Conservation (phyloP, 2,113 vertebrate genomes). For the western clawed frog (Xenopus tropicalis) region DNA sequence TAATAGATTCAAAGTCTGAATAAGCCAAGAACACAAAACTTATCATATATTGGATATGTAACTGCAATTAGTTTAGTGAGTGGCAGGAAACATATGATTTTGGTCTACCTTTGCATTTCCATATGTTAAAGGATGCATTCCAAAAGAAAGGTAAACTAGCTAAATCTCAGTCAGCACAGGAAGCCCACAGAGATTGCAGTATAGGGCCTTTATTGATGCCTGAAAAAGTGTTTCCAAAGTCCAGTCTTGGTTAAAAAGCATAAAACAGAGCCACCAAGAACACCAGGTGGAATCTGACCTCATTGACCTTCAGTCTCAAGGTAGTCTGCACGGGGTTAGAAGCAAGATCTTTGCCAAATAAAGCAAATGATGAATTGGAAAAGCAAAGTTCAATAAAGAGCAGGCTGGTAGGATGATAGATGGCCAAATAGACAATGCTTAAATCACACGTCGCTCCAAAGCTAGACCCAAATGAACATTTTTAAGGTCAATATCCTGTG, state of each 20-base stretch:
- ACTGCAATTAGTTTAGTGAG: slow-evolving; percentile 30
- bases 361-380: slow-evolving; percentile 38
- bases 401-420: slow-evolving; percentile 27
- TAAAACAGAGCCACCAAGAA: slow-evolving; percentile 27
- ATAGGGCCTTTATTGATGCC: slow-evolving; percentile 36
- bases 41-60: slow-evolving; percentile 12
- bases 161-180: slow-evolving; percentile 31
- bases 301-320: slow-evolving; percentile 28
- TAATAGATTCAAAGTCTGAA: too few species aligned
- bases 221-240: slow-evolving; percentile 31
- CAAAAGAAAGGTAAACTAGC: slow-evolving; percentile 24
- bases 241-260: slow-evolving; percentile 28
- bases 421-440: slow-evolving; percentile 18
- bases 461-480: too few species aligned
- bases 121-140: slow-evolving; percentile 30
- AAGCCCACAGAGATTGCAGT: slow-evolving; percentile 11
- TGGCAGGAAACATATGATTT: slow-evolving; percentile 35
- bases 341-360: slow-evolving; percentile 29
- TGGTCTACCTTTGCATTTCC: slow-evolving; percentile 11
- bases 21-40: not conserved
- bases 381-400: slow-evolving; percentile 22
- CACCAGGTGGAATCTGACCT: slow-evolving; percentile 27
- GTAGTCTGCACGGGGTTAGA: slow-evolving; percentile 25
- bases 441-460: slow-evolving; percentile 1
- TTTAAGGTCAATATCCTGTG: too few species aligned